These are phyloP conservation scores for Melopsittacus undulatus DNA, from an alignment of 2,797 vertebrate species.

Conservation along the genomic window DNA sequence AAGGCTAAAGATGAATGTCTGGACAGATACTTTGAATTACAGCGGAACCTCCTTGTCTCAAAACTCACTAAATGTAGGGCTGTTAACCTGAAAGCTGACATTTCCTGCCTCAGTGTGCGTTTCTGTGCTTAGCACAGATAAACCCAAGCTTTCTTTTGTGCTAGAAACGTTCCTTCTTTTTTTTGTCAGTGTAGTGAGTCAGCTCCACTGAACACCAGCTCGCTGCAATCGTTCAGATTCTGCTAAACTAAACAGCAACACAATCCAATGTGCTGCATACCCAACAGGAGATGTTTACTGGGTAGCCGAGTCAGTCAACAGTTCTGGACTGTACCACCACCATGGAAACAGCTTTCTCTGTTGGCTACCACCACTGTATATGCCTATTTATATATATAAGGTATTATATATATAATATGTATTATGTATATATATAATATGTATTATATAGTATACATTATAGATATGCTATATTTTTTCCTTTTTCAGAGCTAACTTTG, in stretches of 20 bases:
- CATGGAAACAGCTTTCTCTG: background rate
- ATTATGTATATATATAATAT: background rate
- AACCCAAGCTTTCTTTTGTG: background rate
- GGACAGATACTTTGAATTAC: background rate
- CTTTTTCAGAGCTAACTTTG: background rate
- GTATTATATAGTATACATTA: background rate
- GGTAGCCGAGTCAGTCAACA: background rate
- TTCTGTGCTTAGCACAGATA: background rate
- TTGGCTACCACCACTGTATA: background rate
- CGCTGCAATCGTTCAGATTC: rapidly evolving
- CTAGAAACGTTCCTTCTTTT: background rate
- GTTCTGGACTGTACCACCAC: background rate
- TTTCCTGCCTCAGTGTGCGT: background rate
- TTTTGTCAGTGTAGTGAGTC: background rate
- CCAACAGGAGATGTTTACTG: rapidly evolving
- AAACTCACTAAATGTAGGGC: background rate
- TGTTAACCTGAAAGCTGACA: background rate
- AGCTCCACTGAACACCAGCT: background rate
- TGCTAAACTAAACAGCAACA: rapidly evolving
- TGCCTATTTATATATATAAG: too few relatives aligned
- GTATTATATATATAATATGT: background rate
- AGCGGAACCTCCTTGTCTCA: background rate
- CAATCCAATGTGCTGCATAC: rapidly evolving
- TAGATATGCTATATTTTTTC: too few relatives aligned
- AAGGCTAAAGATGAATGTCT: background rate